phyloP scores from a whole-genome alignment of 2,888 invertebrate species.

The Ennomos fuscantarius region DNA sequence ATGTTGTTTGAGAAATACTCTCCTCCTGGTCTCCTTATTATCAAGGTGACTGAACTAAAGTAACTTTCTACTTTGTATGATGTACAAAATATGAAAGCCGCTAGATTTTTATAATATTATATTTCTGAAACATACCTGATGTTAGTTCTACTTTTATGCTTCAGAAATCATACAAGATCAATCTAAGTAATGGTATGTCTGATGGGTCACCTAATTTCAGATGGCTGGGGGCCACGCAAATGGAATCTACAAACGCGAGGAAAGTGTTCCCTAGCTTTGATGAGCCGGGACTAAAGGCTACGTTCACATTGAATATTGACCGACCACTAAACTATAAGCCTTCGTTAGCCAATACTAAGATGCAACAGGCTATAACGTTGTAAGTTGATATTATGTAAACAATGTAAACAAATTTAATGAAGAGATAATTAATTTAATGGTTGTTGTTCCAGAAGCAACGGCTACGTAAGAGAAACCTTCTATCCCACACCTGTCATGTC shows the following conservation, averaged over 20 bases:
- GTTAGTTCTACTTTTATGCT: too few species aligned
- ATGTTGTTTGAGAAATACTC: too few species aligned
- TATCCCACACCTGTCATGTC: conserved; percentile 88
- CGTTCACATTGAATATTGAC: conserved; percentile 73
- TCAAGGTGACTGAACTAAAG: too few species aligned
- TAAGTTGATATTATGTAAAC: conserved; percentile 54
- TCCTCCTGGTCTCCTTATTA: too few species aligned
- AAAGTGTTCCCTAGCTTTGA: conserved; percentile 93
- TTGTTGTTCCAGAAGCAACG: conserved; percentile 66
- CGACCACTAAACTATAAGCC: conserved; percentile 62
- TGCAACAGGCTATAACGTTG: conserved; percentile 52
- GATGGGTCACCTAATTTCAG: conserved; percentile 58
- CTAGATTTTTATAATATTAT: too few species aligned
- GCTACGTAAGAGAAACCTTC: conserved; percentile 87
- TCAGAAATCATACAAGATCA: background rate
- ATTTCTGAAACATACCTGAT: too few species aligned
- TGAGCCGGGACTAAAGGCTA: conserved; percentile 82
- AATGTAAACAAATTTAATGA: too few species aligned
- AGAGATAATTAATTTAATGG: too few species aligned
- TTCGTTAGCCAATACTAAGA: conserved; percentile 67
- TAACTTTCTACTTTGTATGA: too few species aligned
- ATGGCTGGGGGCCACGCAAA: conserved; percentile 89
- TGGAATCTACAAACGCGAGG: conserved; percentile 88
- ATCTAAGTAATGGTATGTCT: conserved; percentile 6
- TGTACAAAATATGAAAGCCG: too few species aligned